Conservation (phyloP, 2,113 vertebrate species). For the Microtus ochrogaster region DNA sequence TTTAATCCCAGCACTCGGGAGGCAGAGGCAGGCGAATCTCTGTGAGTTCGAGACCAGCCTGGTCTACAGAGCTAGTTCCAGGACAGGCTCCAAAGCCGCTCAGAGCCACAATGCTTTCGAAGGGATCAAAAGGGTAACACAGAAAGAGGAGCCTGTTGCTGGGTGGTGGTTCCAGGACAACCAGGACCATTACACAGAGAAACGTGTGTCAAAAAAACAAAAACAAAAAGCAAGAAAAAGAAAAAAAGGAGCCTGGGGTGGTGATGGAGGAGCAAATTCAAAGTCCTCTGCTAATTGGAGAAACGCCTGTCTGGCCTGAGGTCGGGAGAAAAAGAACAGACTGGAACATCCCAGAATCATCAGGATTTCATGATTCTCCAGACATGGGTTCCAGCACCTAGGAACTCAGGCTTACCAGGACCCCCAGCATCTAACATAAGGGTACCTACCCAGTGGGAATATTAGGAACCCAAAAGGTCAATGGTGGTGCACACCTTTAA, state of each 20-base stretch:
- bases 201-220: not conserved
- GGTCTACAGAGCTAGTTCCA: no score
- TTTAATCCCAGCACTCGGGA: no score
- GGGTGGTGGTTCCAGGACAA: not conserved
- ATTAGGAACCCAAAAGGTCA: not conserved
- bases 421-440: not conserved
- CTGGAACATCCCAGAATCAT: not conserved
- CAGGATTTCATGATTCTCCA: not conserved
- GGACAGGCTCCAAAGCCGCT: no score
- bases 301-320: not conserved
- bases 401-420: not conserved
- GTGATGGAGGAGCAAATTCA: not conserved
- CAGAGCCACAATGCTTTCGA: not conserved
- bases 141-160: not conserved
- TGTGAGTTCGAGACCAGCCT: no score
- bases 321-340: not conserved
- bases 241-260: not conserved
- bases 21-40: no score
- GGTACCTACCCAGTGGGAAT: no score
- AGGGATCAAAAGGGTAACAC: not conserved
- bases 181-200: not conserved
- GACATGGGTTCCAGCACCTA: not conserved
- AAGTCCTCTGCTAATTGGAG: not conserved
- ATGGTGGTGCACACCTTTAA: accelerated
- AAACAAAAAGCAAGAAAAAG: not conserved